Percentiles rank a stretch among this genome's conserved stretches.
These are phyloP conservation scores for Tyrannus savana DNA, from an alignment of 2,113 vertebrate genomes.

Conservation along the genomic window DNA sequence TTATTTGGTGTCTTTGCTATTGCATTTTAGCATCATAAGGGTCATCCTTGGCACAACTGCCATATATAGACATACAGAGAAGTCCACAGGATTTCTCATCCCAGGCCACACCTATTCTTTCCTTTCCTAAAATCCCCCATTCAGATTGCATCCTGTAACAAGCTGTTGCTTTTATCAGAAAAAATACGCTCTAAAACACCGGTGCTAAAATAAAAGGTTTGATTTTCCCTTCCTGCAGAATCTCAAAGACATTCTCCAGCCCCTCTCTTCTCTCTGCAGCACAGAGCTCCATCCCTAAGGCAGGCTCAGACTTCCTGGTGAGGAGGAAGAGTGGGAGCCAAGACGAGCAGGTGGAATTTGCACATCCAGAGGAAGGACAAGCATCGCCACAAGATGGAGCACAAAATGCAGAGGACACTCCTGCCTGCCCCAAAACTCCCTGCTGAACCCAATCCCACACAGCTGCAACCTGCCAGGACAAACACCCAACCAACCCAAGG, in stretches of 20 bases:
- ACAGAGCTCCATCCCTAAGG: background rate
- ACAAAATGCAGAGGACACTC: constrained; percentile 17
- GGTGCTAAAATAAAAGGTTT: background rate
- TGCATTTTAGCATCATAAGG: background rate
- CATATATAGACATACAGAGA: background rate
- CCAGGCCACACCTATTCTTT: background rate
- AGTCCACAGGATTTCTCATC: background rate
- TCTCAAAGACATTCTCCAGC: background rate
- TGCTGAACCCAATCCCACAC: background rate
- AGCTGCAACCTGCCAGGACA: background rate
- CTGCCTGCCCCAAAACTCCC: background rate
- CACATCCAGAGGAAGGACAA: background rate
- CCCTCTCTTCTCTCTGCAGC: background rate
- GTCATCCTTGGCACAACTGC: background rate
- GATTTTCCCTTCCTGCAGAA: background rate
- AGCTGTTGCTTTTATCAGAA: background rate
- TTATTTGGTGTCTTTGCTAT: background rate
- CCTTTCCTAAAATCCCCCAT: background rate
- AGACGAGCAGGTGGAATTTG: background rate
- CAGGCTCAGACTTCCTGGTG: background rate
- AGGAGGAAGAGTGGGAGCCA: background rate
- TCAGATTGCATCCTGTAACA: background rate
- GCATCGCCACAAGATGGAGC: constrained; percentile 16
- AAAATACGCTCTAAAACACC: background rate
- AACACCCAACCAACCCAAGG: background rate